Base-by-base conservation (phyloP, 2,888 invertebrate species). In the Tenthredo mesomela region DNA sequence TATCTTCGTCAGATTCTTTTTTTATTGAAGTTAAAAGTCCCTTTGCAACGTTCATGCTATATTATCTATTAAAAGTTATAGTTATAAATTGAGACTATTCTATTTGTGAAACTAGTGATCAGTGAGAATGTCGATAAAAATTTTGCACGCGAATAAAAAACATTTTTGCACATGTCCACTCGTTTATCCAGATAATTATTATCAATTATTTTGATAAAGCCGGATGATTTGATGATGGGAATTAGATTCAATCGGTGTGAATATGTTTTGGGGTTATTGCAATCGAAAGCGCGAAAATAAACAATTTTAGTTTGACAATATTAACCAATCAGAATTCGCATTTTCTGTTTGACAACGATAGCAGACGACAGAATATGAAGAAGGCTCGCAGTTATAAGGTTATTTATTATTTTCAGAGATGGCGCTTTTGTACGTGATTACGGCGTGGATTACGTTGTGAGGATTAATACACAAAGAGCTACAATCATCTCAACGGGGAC, bases 241-340 rank as follows among this genome's bases (percentile, higher is more conserved):
- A 9, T 78, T 21, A 58, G 7, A 21, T 61, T 21, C 12, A 61
- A 21, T 80, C 21, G 25, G 7, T 58, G 10, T 12, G 12, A 40
- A 43, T 58, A 7, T 37, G 21, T 40, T 80, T 21, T 58, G 21
- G 80, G 80, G 58, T 80, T 58, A 80, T 21, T 21, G 9, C 21
- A 33, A n/a, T 77, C n/a, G 21, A 25, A 61, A 58, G 29, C 80
- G 61, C 61, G 80, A 61, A 80, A 80, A 80, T 80, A 80, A 80
- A 80, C 80, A 80, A 80, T 40, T 58, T 40, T 15, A 50, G 58
- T 61, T 78, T 37, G 61, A 37, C 80, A 25, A 58, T 73, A 12
- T 80, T 15, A 4, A 61, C 58, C 80, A 61, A 58, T 80, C 61
- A 61, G 29, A 12, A 33, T 40, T 12, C 10, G 29, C 12, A 50